Evolutionary conservation across 2,888 invertebrate species (phyloP), one percentile per base, ranked within the genome.

Genomic region (Coecobrya sp.): DNA sequence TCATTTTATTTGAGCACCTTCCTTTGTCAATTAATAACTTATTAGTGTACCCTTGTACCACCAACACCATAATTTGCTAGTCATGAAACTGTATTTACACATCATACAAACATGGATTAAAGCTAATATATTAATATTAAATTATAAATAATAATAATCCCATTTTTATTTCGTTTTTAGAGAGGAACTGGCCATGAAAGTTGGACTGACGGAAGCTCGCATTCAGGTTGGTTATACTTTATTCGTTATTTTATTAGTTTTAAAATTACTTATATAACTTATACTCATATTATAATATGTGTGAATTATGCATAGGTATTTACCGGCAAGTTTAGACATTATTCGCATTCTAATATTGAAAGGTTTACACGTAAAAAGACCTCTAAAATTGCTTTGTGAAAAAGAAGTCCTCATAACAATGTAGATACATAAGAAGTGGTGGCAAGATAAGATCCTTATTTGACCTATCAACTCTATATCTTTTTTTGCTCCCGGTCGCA

Each of bases 131-230:
- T 49, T 87, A 84, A 88, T 68, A 42, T n/a, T n/a, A n/a, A n/a
- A n/a, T n/a, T n/a, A n/a, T n/a, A n/a, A n/a, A n/a, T n/a, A n/a
- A 73, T 87, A 84, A 88, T 62, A 11, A 62, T 42, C 42, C 49
- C 19, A 1, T 73, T 73, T 8, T 62, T 79, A 52, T 89, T 7
- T 65, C 84, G 19, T 96, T 97, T 98, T 91, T 97, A 98, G 99
- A 96, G 98, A 99, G 96, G 98, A 99, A 96, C 96, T 99, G 93
- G 99, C 99, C 55, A 98, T 98, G 98, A 98, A 98, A 96, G 98
- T 99, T 95, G 98, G 98, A 95, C 96, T 99, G 95, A 99, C 98
- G 79, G 99, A 99, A 97, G 98, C 98, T 91, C 97, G 99, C 96
- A 98, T 99, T 96, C 99, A 99, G 97, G 99, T 98, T 96, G 96